Evolutionary conservation across 2,888 invertebrate genomes (phyloP).

Genomic region (Polydrusus tereticollis): DNA sequence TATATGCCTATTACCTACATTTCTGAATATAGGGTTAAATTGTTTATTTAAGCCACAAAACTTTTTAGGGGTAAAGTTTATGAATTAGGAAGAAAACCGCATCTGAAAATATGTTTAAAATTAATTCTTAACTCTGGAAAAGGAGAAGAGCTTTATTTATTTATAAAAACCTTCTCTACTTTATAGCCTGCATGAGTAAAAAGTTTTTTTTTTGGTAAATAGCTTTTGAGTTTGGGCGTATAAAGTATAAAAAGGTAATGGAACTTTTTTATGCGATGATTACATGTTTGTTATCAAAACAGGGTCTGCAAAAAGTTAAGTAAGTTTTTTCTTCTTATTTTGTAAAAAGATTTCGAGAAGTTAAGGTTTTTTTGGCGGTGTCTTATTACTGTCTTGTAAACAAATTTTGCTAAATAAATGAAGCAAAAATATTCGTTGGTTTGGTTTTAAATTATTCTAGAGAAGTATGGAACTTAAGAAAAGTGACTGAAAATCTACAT

Average conservation of each 20-base stretch:
- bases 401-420: too few species aligned
- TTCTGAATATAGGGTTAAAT: neutral
- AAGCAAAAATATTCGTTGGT: too few species aligned
- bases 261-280: conserved; percentile 17
- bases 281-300: neutral
- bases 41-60: neutral
- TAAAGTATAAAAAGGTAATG: conserved; percentile 12
- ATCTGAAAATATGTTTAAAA: neutral
- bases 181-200: neutral
- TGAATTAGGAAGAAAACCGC: neutral
- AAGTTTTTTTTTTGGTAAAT: conserved; percentile 1
- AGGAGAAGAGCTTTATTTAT: conserved; percentile 2
- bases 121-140: neutral
- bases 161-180: neutral
- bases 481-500: too few species aligned
- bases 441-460: too few species aligned
- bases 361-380: too few species aligned
- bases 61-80: neutral
- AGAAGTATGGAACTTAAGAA: too few species aligned
- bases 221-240: neutral
- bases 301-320: neutral
- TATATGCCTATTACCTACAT: neutral
- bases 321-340: neutral
- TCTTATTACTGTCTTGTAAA: too few species aligned
- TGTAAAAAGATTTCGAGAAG: too few species aligned